Evolutionary conservation across 92 coral and sea anemone genomes (phyloP).

Genomic region (Muricea muricata): DNA sequence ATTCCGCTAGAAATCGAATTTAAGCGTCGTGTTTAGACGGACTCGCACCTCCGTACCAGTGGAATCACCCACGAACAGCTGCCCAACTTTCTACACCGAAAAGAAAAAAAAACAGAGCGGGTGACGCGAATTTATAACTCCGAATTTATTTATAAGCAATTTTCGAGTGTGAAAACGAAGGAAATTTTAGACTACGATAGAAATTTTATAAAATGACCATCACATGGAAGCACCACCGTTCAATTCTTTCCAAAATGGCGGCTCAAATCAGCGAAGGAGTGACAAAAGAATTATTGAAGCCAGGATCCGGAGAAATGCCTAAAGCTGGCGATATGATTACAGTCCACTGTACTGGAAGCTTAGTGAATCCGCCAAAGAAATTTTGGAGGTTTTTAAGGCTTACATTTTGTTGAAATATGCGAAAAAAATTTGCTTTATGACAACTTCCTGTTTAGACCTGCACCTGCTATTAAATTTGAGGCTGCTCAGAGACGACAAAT

Average conservation of each 20-base stretch:
- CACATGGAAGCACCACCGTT: neutral
- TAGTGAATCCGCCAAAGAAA: conserved; percentile 63
- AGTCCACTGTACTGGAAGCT: conserved; percentile 70
- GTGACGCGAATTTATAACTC: too few relatives aligned
- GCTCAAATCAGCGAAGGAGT: conserved; percentile 35
- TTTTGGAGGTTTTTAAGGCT: conserved; percentile 61
- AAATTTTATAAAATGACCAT: neutral
- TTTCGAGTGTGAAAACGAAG: neutral
- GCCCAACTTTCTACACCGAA: too few relatives aligned
- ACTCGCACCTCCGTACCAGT: too few relatives aligned
- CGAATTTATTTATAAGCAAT: too few relatives aligned
- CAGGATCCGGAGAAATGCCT: conserved; percentile 54
- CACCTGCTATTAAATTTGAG: too few relatives aligned
- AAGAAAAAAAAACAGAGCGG: too few relatives aligned
- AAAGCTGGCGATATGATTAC: conserved; percentile 47
- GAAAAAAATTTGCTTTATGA: neutral
- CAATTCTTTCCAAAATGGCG: conserved; percentile 9
- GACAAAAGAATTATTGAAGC: conserved; percentile 37
- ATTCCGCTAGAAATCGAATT: too few relatives aligned
- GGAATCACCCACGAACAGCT: too few relatives aligned
- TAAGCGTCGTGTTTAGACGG: too few relatives aligned
- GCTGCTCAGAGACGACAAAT: too few relatives aligned
- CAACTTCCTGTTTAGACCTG: too few relatives aligned
- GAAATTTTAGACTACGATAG: neutral
- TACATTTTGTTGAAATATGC: neutral